Conservation (phyloP, 2,888 invertebrate genomes). For the Hyles lineata region DNA sequence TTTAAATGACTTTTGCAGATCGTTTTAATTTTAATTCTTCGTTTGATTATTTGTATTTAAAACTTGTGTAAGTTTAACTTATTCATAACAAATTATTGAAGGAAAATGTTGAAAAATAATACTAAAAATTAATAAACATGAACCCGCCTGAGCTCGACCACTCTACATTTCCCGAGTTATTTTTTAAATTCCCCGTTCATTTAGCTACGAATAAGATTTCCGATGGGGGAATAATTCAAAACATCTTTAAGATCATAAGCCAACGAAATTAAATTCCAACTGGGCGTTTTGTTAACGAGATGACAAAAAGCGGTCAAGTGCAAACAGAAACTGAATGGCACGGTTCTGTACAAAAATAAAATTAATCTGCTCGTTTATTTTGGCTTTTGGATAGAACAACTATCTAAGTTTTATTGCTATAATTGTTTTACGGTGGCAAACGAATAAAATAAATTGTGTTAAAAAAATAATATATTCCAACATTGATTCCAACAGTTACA, state of each 20-base stretch:
- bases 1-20: too few relatives aligned
- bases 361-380: not conserved
- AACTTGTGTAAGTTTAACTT: too few relatives aligned
- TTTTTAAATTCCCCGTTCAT: slow-evolving; percentile 28
- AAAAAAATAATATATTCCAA: too few relatives aligned
- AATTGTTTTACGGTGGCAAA: too few relatives aligned
- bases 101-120: not conserved
- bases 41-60: too few relatives aligned
- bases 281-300: slow-evolving; percentile 40
- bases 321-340: not conserved
- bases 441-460: too few relatives aligned
- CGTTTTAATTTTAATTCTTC: too few relatives aligned
- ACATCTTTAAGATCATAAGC: slow-evolving; percentile 55
- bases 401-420: too few relatives aligned
- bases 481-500: too few relatives aligned
- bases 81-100: too few relatives aligned
- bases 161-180: not conserved
- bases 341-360: not conserved
- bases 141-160: not conserved
- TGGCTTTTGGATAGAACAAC: too few relatives aligned
- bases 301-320: not conserved
- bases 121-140: not conserved
- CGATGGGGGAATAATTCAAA: slow-evolving; percentile 55
- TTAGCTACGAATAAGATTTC: slow-evolving; percentile 43
- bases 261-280: slow-evolving; percentile 59